These are phyloP conservation scores for Lindbergichthys nudifrons DNA, from an alignment of 2,797 vertebrate genomes.

Conservation along the genomic window DNA sequence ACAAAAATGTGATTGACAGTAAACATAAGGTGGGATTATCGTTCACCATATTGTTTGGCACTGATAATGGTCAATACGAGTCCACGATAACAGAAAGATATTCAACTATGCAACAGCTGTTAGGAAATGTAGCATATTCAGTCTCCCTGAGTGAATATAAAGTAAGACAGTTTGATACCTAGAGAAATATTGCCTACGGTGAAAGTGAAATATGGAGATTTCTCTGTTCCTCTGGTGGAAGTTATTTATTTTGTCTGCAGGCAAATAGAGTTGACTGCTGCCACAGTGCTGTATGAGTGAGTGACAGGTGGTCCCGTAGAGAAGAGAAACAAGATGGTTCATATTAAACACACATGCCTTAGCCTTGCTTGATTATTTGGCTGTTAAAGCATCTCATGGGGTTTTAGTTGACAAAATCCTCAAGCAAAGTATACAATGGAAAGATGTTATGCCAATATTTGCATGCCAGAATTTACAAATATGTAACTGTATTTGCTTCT, in stretches of 20 bases:
- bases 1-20: slow-evolving; percentile 31
- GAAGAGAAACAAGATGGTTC: slow-evolving; percentile 8
- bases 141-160: no score
- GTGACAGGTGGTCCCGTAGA: slow-evolving; percentile 18
- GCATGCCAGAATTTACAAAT: background rate
- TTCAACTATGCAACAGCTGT: no score
- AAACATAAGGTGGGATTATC: no score
- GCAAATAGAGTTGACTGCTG: background rate
- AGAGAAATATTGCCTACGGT: background rate
- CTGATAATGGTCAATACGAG: no score
- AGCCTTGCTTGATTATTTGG: background rate
- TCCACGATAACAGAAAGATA: no score
- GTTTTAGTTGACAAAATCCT: slow-evolving; percentile 6
- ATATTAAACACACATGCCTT: background rate
- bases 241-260: background rate
- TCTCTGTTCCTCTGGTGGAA: background rate
- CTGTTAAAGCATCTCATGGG: slow-evolving; percentile 2
- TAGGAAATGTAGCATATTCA: no score
- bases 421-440: accelerated
- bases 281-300: background rate
- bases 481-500: background rate
- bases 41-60: no score
- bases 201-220: slow-evolving; percentile 18
- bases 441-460: background rate
- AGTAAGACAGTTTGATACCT: background rate